Evolutionary conservation across 2,888 invertebrate genomes (phyloP).

Genomic region (Leucania comma): DNA sequence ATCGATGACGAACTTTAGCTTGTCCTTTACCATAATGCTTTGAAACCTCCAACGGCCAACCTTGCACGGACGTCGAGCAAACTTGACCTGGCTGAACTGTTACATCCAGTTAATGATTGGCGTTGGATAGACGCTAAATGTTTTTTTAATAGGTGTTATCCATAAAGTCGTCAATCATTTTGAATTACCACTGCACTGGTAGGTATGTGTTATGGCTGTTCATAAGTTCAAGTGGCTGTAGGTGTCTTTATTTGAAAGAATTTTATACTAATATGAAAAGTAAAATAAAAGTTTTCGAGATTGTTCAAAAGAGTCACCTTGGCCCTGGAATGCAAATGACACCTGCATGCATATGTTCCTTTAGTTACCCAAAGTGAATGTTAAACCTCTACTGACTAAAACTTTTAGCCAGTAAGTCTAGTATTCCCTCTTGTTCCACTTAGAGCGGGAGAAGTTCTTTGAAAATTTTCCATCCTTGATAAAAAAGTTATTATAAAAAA

Average conservation of each 20-base stretch:
- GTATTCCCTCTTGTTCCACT: too few relatives aligned
- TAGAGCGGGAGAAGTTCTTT: too few relatives aligned
- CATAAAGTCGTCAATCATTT: slow-evolving; percentile 47
- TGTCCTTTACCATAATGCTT: slow-evolving; percentile 27
- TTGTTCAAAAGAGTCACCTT: too few relatives aligned
- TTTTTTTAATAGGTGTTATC: slow-evolving; percentile 49
- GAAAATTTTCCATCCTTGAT: too few relatives aligned
- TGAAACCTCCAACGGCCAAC: slow-evolving; percentile 64
- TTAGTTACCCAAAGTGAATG: too few relatives aligned
- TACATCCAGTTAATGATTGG: slow-evolving; percentile 57
- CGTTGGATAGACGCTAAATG: slow-evolving; percentile 58
- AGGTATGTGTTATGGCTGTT: too few relatives aligned
- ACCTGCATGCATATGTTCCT: too few relatives aligned
- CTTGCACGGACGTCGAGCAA: slow-evolving; percentile 65
- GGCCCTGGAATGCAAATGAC: too few relatives aligned
- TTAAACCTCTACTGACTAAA: too few relatives aligned
- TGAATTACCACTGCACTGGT: slow-evolving; percentile 25
- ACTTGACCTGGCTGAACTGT: slow-evolving; percentile 72
- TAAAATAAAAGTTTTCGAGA: too few relatives aligned
- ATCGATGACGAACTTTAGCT: not conserved
- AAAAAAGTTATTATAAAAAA: too few relatives aligned
- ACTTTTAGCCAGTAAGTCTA: too few relatives aligned
- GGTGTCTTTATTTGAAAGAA: slow-evolving; percentile 21
- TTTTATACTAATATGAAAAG: slow-evolving; percentile 16
- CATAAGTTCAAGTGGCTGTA: slow-evolving; percentile 26